Evolutionary conservation across 2,888 invertebrate genomes (phyloP).

Genomic region (Cecidostiba fungosa): DNA sequence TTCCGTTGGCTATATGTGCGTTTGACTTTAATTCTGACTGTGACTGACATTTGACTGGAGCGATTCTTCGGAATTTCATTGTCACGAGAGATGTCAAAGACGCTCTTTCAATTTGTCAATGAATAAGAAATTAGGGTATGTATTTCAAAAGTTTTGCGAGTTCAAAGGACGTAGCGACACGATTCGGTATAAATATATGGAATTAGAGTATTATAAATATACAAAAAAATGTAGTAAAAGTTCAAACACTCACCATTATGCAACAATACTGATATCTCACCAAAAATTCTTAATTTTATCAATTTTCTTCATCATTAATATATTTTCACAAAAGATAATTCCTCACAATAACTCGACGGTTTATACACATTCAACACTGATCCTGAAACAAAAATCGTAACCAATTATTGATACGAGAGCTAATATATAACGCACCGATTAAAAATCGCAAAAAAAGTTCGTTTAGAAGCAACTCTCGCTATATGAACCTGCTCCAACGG

Average conservation of each 20-base stretch:
- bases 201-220: background rate
- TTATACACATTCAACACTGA: background rate
- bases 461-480: background rate
- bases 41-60: conserved; percentile 34
- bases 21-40: conserved; percentile 33
- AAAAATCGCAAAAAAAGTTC: background rate
- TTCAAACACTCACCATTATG: background rate
- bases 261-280: background rate
- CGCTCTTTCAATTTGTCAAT: conserved; percentile 10
- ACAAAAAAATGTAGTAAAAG: background rate
- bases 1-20: background rate
- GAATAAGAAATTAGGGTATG: conserved; percentile 15
- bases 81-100: conserved; percentile 13
- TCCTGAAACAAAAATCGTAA: background rate
- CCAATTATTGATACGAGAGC: background rate
- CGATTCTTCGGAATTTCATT: background rate
- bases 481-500: background rate
- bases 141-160: background rate
- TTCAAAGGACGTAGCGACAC: background rate
- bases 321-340: no score
- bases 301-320: no score
- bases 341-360: no score
- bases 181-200: background rate
- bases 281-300: no score
- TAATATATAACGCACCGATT: background rate